Percentiles rank a stretch among this genome's conserved stretches.
Evolutionary conservation across 2,113 vertebrate genomes (phyloP).

Genomic region (Corythaeola cristata): DNA sequence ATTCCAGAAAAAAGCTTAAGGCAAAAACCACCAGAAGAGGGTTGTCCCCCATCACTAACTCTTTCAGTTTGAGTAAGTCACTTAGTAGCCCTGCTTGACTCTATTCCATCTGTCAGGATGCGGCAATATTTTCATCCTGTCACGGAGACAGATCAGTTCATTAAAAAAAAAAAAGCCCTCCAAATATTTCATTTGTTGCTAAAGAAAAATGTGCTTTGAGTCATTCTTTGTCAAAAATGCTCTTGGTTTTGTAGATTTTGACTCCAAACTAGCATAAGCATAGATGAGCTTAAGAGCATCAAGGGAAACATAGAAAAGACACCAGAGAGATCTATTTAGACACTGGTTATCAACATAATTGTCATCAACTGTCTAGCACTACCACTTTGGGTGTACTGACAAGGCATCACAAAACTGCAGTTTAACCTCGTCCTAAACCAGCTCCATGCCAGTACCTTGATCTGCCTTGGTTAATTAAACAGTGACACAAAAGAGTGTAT

Average conservation of each 20-base stretch:
- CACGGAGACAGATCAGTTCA: not conserved
- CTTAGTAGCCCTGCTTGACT: not conserved
- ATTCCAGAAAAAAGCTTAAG: not conserved
- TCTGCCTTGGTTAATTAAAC: not conserved
- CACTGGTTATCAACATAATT: not conserved
- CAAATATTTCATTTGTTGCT: not conserved
- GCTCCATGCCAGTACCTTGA: not conserved
- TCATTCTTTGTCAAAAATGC: not conserved
- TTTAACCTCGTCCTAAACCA: not conserved
- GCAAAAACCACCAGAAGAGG: not conserved
- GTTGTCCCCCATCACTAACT: not conserved
- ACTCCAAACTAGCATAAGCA: not conserved
- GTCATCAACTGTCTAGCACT: not conserved
- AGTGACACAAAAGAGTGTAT: not conserved
- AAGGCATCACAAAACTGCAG: not conserved
- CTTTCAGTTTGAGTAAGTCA: not conserved
- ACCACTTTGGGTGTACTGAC: not conserved
- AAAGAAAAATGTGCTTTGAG: not conserved
- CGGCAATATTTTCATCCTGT: not conserved
- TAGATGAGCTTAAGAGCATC: not conserved
- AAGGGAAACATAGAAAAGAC: not conserved
- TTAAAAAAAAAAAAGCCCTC: not conserved
- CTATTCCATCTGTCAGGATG: not conserved
- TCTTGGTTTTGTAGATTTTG: not conserved
- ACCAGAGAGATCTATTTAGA: not conserved